Conservation (phyloP, 2,888 invertebrate genomes). For the Andrena bicolor region DNA sequence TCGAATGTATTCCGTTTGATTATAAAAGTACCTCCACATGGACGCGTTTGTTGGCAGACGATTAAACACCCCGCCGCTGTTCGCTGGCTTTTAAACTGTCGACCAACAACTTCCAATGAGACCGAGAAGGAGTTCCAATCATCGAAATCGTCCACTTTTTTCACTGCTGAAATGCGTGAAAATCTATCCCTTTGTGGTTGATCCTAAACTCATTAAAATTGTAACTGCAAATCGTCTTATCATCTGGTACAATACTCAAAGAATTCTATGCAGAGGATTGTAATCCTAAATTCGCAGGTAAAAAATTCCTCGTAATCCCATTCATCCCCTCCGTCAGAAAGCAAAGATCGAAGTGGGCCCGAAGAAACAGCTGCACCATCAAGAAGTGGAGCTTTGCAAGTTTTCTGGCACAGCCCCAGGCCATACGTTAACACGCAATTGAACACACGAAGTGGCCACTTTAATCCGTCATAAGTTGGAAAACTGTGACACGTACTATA, state of each 20-base stretch:
- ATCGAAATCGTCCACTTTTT: neutral
- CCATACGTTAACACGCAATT: neutral
- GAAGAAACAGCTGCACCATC: neutral
- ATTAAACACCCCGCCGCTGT: neutral
- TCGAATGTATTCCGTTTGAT: neutral
- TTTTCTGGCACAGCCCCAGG: constrained; percentile 2
- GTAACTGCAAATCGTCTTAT: no score
- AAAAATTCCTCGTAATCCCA: no score
- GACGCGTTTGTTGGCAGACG: neutral
- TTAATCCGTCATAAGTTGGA: constrained; percentile 6
- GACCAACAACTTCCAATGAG: constrained; percentile 11
- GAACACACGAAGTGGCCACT: neutral
- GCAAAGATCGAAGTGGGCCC: no score
- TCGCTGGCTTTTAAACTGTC: constrained; percentile 19
- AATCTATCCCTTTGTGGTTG: neutral
- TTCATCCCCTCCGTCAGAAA: no score
- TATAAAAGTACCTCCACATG: neutral
- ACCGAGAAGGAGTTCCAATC: neutral
- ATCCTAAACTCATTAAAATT: no score
- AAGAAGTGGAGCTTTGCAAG: neutral
- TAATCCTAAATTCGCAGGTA: no score
- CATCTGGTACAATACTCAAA: no score
- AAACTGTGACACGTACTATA: neutral
- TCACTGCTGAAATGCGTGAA: neutral
- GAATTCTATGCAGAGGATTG: no score